Conservation (phyloP, 2,888 invertebrate species). For the Dasysyrphus tricinctus region DNA sequence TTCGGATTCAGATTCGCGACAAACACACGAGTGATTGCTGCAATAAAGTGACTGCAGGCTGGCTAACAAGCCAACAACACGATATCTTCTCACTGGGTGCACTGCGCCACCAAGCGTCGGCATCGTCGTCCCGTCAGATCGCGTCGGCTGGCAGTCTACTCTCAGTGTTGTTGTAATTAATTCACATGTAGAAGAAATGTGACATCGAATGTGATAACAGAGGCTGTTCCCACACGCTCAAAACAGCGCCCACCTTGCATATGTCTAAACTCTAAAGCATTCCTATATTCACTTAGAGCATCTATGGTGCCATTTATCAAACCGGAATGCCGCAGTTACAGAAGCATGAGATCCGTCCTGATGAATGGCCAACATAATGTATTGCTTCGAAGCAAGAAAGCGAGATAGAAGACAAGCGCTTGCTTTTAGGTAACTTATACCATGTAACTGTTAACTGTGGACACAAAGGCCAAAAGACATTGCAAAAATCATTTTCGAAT, state of each 20-base stretch:
- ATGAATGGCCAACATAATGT: conserved; percentile 40
- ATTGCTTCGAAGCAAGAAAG: background rate
- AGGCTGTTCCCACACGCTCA: conserved; percentile 70
- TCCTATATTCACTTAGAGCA: conserved; percentile 26
- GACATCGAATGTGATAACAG: conserved; percentile 71
- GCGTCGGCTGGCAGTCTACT: background rate
- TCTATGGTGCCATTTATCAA: conserved; percentile 68
- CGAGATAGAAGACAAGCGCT: conserved; percentile 29
- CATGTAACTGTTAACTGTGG: background rate
- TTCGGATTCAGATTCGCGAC: conserved; percentile 31
- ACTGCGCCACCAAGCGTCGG: background rate
- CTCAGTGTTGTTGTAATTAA: conserved; percentile 57
- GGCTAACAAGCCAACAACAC: conserved; percentile 47
- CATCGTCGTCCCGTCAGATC: too few relatives aligned
- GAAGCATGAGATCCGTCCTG: conserved; percentile 53
- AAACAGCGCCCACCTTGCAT: conserved; percentile 40
- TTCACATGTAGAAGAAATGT: conserved; percentile 65
- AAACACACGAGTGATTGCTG: conserved; percentile 47
- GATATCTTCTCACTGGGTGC: conserved; percentile 46
- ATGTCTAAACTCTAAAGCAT: conserved; percentile 16
- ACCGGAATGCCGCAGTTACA: conserved; percentile 61
- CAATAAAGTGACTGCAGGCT: conserved; percentile 43
- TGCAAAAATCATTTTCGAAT: background rate
- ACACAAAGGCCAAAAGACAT: background rate
- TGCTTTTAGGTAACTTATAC: conserved; percentile 35